These are phyloP conservation scores for Pandemis corylana DNA, from an alignment of 2,888 invertebrate species.

Conservation along the genomic window DNA sequence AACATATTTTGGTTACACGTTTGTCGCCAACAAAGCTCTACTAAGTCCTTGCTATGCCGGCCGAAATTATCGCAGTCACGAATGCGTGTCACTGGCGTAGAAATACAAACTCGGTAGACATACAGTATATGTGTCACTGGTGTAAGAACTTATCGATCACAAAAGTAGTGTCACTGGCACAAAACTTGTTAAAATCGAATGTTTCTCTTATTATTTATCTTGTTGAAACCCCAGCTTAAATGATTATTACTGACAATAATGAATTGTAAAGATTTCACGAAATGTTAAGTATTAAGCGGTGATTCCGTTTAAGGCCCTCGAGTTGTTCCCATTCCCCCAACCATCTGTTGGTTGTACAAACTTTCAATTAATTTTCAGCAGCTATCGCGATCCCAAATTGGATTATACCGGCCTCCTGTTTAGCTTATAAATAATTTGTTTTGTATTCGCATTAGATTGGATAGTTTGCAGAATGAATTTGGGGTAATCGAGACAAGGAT, in stretches of 20 bases:
- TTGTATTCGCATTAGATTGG: background rate
- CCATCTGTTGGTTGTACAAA: conserved; percentile 34
- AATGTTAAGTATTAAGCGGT: conserved; percentile 14
- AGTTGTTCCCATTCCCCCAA: background rate
- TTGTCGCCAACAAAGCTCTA: too few relatives aligned
- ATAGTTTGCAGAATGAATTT: conserved; percentile 4
- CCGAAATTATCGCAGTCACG: too few relatives aligned
- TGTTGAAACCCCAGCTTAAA: background rate
- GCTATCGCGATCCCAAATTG: conserved; percentile 24
- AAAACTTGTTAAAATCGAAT: too few relatives aligned
- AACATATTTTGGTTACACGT: too few relatives aligned
- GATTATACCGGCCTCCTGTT: conserved; percentile 24
- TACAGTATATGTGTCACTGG: too few relatives aligned
- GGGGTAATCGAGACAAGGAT: background rate
- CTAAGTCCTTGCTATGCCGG: too few relatives aligned
- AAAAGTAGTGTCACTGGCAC: too few relatives aligned
- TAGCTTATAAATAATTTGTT: conserved; percentile 29
- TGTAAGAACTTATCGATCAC: too few relatives aligned
- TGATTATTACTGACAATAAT: background rate
- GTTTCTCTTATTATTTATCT: background rate
- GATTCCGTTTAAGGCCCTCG: conserved; percentile 3
- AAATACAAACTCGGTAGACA: too few relatives aligned
- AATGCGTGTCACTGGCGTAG: too few relatives aligned
- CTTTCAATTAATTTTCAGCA: conserved; percentile 33
- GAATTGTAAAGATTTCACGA: background rate